phyloP scores from a whole-genome alignment of 2,113 vertebrate species.

The Albula goreensis region DNA sequence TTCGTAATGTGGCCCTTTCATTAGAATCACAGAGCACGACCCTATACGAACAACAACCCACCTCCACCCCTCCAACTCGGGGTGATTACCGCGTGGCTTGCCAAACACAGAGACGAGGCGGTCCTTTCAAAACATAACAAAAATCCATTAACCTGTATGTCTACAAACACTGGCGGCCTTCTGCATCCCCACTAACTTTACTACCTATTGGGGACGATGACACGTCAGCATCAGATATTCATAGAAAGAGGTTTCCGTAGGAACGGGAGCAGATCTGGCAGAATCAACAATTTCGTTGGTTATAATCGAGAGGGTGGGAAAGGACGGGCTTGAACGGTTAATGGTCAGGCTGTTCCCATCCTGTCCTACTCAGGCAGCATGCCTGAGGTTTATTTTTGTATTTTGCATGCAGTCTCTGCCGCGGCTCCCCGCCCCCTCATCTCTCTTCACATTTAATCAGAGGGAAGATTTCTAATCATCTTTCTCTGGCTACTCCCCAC shows the following conservation, averaged over 20 bases:
- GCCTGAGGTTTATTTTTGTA: background rate
- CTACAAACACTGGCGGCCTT: slow-evolving; percentile 2
- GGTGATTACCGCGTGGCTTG: background rate
- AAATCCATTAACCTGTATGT: slow-evolving; percentile 20
- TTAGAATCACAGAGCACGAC: slow-evolving; percentile 10
- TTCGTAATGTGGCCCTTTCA: background rate
- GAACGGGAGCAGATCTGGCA: no score
- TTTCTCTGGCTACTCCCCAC: background rate
- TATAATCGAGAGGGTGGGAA: no score
- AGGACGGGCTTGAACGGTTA: no score
- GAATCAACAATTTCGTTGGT: no score
- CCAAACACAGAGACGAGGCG: background rate
- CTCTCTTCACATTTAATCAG: slow-evolving; percentile 20
- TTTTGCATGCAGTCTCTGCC: background rate
- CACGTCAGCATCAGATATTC: no score
- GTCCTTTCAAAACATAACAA: slow-evolving; percentile 13
- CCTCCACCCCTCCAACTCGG: background rate
- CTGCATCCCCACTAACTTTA: no score
- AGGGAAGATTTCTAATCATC: background rate
- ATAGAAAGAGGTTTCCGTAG: no score
- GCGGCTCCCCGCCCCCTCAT: background rate
- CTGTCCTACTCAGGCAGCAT: background rate
- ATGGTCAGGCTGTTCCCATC: no score
- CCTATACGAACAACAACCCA: background rate
- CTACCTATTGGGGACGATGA: no score